Conservation (phyloP, 2,888 invertebrate genomes). For the Alcis repandata region DNA sequence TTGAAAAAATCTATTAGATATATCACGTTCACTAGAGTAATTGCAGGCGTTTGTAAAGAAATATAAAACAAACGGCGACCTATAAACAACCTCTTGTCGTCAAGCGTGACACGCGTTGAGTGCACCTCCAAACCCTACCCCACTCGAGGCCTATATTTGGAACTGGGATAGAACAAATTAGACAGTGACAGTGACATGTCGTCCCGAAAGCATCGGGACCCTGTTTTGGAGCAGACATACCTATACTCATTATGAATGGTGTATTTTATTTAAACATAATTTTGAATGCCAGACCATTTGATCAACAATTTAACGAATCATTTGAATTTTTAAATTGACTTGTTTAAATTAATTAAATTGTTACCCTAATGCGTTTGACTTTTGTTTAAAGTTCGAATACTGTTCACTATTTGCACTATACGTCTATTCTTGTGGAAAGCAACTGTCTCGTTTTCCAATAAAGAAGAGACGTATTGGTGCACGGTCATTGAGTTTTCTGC, state of each 20-base stretch:
- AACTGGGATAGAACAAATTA: slow-evolving; percentile 10
- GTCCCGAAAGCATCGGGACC: slow-evolving; percentile 13
- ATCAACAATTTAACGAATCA: too few relatives aligned
- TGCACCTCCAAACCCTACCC: slow-evolving; percentile 15
- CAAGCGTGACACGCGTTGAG: slow-evolving; percentile 24
- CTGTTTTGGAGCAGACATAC: not conserved
- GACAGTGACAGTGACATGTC: slow-evolving; percentile 23
- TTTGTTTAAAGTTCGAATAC: slow-evolving; percentile 1
- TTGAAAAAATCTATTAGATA: not conserved
- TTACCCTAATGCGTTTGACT: not conserved
- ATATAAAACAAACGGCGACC: slow-evolving; percentile 7
- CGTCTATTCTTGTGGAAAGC: slow-evolving; percentile 74
- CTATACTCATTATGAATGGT: slow-evolving; percentile 2
- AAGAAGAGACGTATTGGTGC: slow-evolving; percentile 79
- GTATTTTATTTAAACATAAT: not conserved
- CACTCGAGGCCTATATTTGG: slow-evolving; percentile 21
- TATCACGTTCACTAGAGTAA: not conserved
- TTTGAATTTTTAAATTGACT: too few relatives aligned
- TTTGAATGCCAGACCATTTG: not conserved
- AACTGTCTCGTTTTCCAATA: slow-evolving; percentile 83
- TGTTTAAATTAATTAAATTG: too few relatives aligned
- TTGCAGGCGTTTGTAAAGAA: not conserved
- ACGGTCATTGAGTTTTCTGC: slow-evolving; percentile 81
- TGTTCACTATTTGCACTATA: slow-evolving; percentile 25
- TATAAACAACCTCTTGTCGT: slow-evolving; percentile 23